phyloP scores from a whole-genome alignment of 2,113 vertebrate species.

The Hypanus sabinus region DNA sequence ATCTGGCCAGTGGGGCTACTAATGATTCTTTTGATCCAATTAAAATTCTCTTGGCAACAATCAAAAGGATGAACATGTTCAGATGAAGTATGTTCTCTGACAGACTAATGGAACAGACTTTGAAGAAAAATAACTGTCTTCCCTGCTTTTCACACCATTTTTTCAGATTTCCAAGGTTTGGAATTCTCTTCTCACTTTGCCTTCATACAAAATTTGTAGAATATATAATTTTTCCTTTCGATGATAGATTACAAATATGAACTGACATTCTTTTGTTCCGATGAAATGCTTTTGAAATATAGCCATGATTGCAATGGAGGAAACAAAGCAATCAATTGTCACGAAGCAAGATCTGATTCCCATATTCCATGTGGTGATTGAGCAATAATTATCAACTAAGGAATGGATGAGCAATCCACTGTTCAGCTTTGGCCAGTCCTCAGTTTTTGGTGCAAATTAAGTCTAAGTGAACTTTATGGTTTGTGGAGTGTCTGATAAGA shows the following conservation, averaged over 20 bases:
- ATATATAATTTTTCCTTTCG: too few species aligned
- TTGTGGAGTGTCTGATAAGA: too few species aligned
- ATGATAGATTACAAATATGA: too few species aligned
- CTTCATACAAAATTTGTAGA: too few species aligned
- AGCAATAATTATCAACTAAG: not conserved
- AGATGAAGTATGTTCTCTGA: not conserved
- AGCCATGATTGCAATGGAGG: not conserved
- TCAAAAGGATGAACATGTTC: not conserved
- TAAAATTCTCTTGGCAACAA: not conserved
- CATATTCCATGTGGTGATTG: not conserved
- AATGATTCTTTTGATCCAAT: not conserved
- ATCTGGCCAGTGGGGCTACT: not conserved
- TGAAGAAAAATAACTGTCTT: not conserved
- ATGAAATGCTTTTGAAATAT: not conserved
- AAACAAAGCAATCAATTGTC: not conserved
- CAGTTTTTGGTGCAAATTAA: too few species aligned
- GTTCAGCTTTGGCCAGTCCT: not conserved
- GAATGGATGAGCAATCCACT: not conserved
- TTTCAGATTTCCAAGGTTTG: not conserved
- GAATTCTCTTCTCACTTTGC: not conserved
- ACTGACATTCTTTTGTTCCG: too few species aligned
- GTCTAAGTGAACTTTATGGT: too few species aligned
- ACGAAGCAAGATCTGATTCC: too few species aligned
- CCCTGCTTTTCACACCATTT: not conserved
- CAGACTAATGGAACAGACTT: not conserved